Evolutionary conservation across 2,797 vertebrate species (phyloP).

Genomic region (Sebastes hopkinsi): DNA sequence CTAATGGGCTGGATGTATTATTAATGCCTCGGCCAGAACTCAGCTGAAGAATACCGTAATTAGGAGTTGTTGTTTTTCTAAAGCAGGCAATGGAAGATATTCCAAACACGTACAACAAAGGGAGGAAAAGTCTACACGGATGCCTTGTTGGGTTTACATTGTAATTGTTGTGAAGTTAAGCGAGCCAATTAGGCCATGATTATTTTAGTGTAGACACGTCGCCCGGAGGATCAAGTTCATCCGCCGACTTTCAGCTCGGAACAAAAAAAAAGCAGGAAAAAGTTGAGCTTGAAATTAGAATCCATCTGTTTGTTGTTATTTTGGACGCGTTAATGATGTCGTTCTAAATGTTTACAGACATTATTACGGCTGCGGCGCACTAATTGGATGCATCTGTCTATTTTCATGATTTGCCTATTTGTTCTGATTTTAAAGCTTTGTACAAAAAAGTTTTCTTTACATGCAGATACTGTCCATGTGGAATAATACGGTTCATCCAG

Average conservation of each 20-base stretch:
- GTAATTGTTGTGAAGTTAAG: constrained; percentile 81
- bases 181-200: constrained; percentile 78
- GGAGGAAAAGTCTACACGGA: constrained; percentile 59
- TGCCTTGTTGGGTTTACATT: constrained; percentile 72
- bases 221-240: constrained; percentile 69
- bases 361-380: constrained; percentile 45
- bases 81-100: constrained; percentile 59
- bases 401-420: constrained; percentile 59
- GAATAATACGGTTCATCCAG: neutral
- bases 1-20: constrained; percentile 70
- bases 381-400: constrained; percentile 59
- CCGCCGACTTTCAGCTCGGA: constrained; percentile 46
- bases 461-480: neutral
- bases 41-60: constrained; percentile 66
- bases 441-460: neutral
- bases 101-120: constrained; percentile 59
- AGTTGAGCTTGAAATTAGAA: constrained; percentile 72
- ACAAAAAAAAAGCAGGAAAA: constrained; percentile 60
- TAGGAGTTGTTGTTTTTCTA: constrained; percentile 75
- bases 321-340: constrained; percentile 66
- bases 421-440: constrained; percentile 37
- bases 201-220: constrained; percentile 69
- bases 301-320: constrained; percentile 71
- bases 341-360: constrained; percentile 64
- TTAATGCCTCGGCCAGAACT: constrained; percentile 69